A percentile compares a stretch with the other conserved stretches of the same genome.
phyloP scores from a whole-genome alignment of 2,113 vertebrate genomes.

The Excalfactoria chinensis region DNA sequence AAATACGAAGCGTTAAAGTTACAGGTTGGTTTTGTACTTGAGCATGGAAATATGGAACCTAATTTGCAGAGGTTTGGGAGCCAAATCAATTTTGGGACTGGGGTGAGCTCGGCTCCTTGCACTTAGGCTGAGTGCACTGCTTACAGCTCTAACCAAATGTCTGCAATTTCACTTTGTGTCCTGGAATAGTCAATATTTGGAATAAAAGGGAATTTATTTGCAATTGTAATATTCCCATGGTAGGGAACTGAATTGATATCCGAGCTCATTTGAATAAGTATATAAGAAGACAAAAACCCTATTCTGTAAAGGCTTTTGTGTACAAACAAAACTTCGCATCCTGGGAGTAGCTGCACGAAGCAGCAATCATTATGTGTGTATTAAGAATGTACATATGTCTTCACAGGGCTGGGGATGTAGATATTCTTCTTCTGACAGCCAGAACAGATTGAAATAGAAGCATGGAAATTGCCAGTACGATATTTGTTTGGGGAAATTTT shows the following conservation, averaged over 20 bases:
- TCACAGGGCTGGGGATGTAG: not conserved
- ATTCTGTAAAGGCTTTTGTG: slow-evolving; percentile 14
- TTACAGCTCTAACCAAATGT: slow-evolving; percentile 21
- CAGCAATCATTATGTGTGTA: not conserved
- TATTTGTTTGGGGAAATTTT: slow-evolving; percentile 30
- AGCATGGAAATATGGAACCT: slow-evolving; percentile 30
- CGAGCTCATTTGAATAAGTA: slow-evolving; percentile 31
- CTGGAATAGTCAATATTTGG: slow-evolving; percentile 43
- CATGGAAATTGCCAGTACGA: not conserved
- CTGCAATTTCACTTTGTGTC: slow-evolving; percentile 14
- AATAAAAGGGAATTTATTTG: slow-evolving; percentile 49
- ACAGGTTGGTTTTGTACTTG: slow-evolving; percentile 14
- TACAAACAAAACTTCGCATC: slow-evolving; percentile 17
- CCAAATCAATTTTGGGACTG: slow-evolving; percentile 44
- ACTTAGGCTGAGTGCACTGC: not conserved
- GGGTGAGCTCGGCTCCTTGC: slow-evolving; percentile 22
- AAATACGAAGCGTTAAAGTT: slow-evolving; percentile 47
- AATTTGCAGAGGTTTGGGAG: slow-evolving; percentile 49
- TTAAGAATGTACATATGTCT: not conserved
- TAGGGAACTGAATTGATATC: slow-evolving; percentile 38
- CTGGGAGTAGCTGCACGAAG: not conserved
- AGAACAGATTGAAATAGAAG: not conserved
- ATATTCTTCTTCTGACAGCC: not conserved
- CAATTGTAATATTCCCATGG: not conserved
- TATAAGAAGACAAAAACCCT: not conserved